Evolutionary conservation across 2,113 vertebrate genomes (phyloP), one percentile per base, ranked within the genome.

Genomic region (Nymphicus hollandicus): DNA sequence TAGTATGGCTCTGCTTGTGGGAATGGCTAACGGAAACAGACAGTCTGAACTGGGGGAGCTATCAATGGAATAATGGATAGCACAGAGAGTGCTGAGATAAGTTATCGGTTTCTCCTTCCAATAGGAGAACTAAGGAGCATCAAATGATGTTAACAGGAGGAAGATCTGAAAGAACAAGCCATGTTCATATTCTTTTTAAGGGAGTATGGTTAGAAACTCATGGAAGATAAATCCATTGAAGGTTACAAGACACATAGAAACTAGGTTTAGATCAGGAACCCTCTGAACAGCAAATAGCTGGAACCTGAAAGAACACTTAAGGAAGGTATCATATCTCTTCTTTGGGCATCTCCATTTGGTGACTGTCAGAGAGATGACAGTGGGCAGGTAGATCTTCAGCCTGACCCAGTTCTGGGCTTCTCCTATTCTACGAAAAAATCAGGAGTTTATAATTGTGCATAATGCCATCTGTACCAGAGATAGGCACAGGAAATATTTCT

Each of bases 311-410:
- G 49, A 78, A 8, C 22, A 44, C 23, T 70, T 66, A 80, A 70
- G 13, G 43, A 17, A 78, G 37, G 9, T 80, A 15, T 17, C 0
- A 0, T 9, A 1, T 13, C 8, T 69, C 50, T 73, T 89, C 31
- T 17, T 17, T 39, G 31, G 15, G 25, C 17, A 25, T 76, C 35
- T 79, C 70, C 6, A 23, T 15, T 10, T 81, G 53, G 41, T 7
- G 7, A 0, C 63, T 77, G 28, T 44, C 27, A 66, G 50, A 61
- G 49, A 11, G 19, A 46, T 17, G 29, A 31, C 18, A 27, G 13
- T 56, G 70, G 24, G 5, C 33, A 39, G 4, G 58, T 68, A 63
- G 33, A 25, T 52, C 47, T 76, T 88, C 3, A 7, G 23, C 35
- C 25, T 27, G 7, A 71, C 43, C 8, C 22, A 49, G n/a, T 55